Conservation (phyloP, 2,113 vertebrate species). For the Engystomops pustulosus region DNA sequence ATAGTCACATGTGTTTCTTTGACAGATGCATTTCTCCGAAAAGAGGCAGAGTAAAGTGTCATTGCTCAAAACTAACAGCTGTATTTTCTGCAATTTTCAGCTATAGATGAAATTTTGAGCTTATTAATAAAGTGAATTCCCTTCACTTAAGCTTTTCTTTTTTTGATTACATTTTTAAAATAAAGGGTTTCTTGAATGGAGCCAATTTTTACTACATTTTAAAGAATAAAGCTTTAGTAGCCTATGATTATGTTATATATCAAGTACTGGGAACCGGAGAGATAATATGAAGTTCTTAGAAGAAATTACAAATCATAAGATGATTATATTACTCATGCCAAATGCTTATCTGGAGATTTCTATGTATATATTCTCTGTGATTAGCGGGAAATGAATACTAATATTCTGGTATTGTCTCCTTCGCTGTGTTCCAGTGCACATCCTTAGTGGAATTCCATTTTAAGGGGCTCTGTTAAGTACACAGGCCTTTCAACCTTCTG, state of each 20-base stretch:
- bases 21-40: neutral
- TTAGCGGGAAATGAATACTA: conserved; percentile 29
- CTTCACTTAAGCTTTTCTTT: neutral
- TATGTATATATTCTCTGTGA: conserved; percentile 46
- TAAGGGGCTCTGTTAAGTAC: conserved; percentile 21
- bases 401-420: conserved; percentile 36
- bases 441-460: conserved; percentile 40
- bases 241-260: conserved; percentile 33
- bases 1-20: conserved; percentile 31
- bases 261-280: neutral
- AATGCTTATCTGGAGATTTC: conserved; percentile 27
- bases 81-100: neutral
- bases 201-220: neutral
- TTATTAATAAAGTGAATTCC: neutral
- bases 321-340: neutral
- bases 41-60: neutral
- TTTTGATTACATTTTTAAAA: neutral
- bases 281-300: conserved; percentile 34
- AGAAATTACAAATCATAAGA: conserved; percentile 19
- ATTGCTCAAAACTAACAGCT: neutral
- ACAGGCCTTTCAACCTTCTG: conserved; percentile 73
- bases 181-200: neutral
- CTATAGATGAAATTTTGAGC: neutral
- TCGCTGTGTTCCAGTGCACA: conserved; percentile 17
- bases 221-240: conserved; percentile 24